phyloP scores from a whole-genome alignment of 2,113 vertebrate genomes.

The Dasyornis broadbenti region DNA sequence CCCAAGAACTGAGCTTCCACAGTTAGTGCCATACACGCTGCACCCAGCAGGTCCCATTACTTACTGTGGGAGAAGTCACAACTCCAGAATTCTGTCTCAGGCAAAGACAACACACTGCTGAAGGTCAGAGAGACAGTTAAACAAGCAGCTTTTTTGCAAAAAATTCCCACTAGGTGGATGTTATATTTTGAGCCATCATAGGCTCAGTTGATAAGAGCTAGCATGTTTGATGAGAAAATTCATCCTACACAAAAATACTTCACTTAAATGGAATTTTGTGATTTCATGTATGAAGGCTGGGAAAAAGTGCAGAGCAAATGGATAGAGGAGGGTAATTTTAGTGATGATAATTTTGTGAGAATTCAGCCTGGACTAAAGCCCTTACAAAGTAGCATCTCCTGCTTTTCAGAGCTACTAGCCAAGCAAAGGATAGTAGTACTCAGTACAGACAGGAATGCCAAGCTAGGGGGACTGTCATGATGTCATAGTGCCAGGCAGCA shows the following conservation, averaged over 20 bases:
- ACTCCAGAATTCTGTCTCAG: background rate
- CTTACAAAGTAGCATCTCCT: background rate
- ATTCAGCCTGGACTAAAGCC: background rate
- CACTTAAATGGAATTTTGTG: background rate
- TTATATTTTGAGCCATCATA: background rate
- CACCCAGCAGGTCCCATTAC: background rate
- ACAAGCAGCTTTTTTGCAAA: background rate
- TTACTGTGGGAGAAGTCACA: background rate
- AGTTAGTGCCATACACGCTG: background rate
- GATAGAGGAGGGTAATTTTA: background rate
- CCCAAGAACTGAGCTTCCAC: background rate
- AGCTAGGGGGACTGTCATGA: background rate
- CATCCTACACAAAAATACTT: background rate
- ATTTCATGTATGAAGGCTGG: background rate
- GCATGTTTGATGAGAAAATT: background rate
- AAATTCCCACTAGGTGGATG: background rate
- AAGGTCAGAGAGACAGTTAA: background rate
- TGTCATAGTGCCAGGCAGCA: background rate
- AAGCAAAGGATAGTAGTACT: too few species aligned
- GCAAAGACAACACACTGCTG: background rate
- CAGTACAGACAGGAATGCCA: background rate
- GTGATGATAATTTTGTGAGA: background rate
- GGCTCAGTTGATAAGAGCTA: accelerated
- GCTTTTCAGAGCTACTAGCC: background rate
- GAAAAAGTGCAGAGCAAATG: background rate